Evolutionary conservation across 2,797 vertebrate species (phyloP), one percentile per base, ranked within the genome.

Genomic region (Liasis olivaceus): DNA sequence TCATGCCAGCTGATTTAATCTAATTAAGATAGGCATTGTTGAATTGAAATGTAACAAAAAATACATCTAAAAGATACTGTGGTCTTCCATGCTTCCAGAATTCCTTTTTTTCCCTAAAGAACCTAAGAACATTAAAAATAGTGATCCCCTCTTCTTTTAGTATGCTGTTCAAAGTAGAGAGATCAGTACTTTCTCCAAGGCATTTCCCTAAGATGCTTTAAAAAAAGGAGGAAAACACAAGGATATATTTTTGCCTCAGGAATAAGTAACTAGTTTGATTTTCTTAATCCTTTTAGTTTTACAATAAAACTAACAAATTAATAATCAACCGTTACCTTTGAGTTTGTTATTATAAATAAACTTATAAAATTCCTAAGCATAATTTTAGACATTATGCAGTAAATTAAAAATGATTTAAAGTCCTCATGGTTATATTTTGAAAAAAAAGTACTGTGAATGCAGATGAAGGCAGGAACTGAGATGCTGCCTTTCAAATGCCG

Each of bases 391-490:
- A 59, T 81, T 92, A 17, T 84, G 24, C 2, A 93, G 89, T 92
- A 81, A 93, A 96, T 93, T 88, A 36, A 90, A 94, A 93, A 92
- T 93, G 2, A 0, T 94, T 95, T 64, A 87, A 94, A 90, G 93
- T 87, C 77, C 93, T 84, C 69, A 81, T 93, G 62, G 62, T 72
- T 94, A 95, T 96, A 96, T 96, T 96, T 93, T 96, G 47, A 0
- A 3, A 13, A 36, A 95, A 58, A 94, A 93, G 85, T 90, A 69
- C 85, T 90, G 87, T 94, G 94, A 93, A 94, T 96, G 94, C 94
- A 63, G 88, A 94, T 95, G 89, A 92, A 94, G 94, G 91, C 96
- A 96, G 97, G 97, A 97, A 97, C 94, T 95, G 96, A 97, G 96
- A 95, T 97, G 96, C 90, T 97, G 94, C 96, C 95, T 94, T 96